Evolutionary conservation across 1,140 invertebrate species (phyloP).

Genomic region (Mizuhopecten yessoensis): DNA sequence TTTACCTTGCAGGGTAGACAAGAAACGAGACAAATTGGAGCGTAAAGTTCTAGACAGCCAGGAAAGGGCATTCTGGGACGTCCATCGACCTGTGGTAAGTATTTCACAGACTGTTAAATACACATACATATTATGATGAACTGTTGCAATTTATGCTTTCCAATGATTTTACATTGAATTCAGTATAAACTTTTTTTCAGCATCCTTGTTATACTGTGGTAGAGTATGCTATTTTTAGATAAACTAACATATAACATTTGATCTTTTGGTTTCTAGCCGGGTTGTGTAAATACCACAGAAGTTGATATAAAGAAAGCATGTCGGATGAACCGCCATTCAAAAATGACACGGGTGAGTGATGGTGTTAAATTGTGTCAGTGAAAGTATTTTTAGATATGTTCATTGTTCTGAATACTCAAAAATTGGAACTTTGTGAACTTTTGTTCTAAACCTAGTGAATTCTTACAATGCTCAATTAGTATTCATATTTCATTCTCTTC

Average conservation of each 20-base stretch:
- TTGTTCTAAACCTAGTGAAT: too few relatives aligned
- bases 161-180: neutral
- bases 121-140: too few relatives aligned
- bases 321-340: conserved; percentile 88
- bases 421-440: too few relatives aligned
- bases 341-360: conserved; percentile 82
- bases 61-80: conserved; percentile 99
- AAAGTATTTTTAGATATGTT: too few relatives aligned
- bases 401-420: neutral
- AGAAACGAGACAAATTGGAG: conserved; percentile 99
- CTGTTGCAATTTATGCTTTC: neutral
- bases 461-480: too few relatives aligned
- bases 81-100: conserved; percentile 97
- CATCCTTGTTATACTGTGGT: neutral
- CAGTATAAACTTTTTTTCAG: too few relatives aligned
- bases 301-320: conserved; percentile 98
- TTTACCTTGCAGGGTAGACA: conserved; percentile 93
- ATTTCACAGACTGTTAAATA: too few relatives aligned
- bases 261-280: conserved; percentile 88
- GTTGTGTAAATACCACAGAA: conserved; percentile 99
- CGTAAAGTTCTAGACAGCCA: conserved; percentile 99
- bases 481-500: too few relatives aligned
- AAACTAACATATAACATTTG: too few relatives aligned
- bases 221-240: neutral
- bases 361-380: neutral